Evolutionary conservation across 2,888 invertebrate species (phyloP).

Genomic region (Hyposoter didymator): DNA sequence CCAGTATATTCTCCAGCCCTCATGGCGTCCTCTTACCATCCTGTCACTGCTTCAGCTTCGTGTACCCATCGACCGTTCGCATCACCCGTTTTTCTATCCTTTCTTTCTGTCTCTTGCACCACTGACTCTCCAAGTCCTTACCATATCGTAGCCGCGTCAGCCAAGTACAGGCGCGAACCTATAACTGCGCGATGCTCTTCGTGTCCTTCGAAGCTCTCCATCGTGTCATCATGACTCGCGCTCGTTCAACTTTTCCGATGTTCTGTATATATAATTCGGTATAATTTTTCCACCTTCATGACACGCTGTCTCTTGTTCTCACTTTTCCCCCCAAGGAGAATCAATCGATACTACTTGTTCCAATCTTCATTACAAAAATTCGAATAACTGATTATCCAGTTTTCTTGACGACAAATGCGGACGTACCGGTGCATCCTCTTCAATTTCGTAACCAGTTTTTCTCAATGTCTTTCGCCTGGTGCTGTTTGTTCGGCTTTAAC

Average conservation of each 20-base stretch:
- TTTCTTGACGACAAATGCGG: background rate
- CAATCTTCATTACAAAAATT: background rate
- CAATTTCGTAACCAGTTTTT: constrained; percentile 14
- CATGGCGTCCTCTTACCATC: constrained; percentile 37
- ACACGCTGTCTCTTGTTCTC: background rate
- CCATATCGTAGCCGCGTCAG: constrained; percentile 58
- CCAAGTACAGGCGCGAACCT: constrained; percentile 17
- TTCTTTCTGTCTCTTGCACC: constrained; percentile 40
- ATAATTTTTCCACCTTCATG: constrained; percentile 7
- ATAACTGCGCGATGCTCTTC: constrained; percentile 49
- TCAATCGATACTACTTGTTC: constrained; percentile 16
- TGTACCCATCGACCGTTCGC: constrained; percentile 61
- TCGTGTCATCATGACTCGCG: constrained; percentile 34
- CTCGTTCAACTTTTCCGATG: constrained; percentile 37
- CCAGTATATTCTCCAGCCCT: constrained; percentile 46
- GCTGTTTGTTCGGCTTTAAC: constrained; percentile 24
- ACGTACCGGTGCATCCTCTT: background rate
- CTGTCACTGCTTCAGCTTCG: constrained; percentile 45
- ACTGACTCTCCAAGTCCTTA: constrained; percentile 67
- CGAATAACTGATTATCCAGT: background rate
- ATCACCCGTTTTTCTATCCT: constrained; percentile 43
- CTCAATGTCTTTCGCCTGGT: background rate
- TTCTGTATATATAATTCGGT: background rate
- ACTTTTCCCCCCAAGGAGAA: constrained; percentile 10
- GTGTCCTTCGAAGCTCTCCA: constrained; percentile 52